A percentile compares a stretch with the other conserved stretches of the same genome.
Evolutionary conservation across 1,140 invertebrate genomes (phyloP).

Genomic region (Penaeus indicus): DNA sequence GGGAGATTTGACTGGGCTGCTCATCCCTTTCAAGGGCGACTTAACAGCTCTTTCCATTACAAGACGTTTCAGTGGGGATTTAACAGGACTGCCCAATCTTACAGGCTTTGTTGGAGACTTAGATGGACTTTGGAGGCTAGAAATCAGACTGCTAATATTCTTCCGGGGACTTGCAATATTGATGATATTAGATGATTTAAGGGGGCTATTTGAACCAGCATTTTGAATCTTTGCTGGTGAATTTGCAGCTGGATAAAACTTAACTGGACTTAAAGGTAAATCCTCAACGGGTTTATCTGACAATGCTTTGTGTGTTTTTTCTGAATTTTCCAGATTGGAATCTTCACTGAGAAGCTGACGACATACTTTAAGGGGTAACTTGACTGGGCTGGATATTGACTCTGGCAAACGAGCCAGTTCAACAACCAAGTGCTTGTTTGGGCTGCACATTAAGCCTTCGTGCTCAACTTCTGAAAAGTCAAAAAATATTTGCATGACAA

Average conservation of each 20-base stretch:
- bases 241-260: not conserved
- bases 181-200: not conserved
- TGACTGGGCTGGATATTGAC: too few relatives aligned
- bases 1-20: conserved; percentile 28
- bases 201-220: not conserved
- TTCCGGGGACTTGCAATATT: not conserved
- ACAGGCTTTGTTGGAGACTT: too few relatives aligned
- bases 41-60: conserved; percentile 26
- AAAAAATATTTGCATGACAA: too few relatives aligned
- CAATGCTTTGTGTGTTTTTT: not conserved
- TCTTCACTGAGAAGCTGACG: not conserved
- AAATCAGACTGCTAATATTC: not conserved
- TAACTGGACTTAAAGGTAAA: conserved; percentile 12
- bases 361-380: conserved; percentile 1
- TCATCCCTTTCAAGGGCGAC: not conserved
- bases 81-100: conserved; percentile 1
- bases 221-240: not conserved
- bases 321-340: not conserved
- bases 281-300: not conserved
- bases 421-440: too few relatives aligned
- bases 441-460: too few relatives aligned
- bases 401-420: too few relatives aligned
- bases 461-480: too few relatives aligned
- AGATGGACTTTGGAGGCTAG: too few relatives aligned
- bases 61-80: conserved; percentile 22